Conservation (phyloP, 1,140 invertebrate species). For the Melanaphis sacchari region DNA sequence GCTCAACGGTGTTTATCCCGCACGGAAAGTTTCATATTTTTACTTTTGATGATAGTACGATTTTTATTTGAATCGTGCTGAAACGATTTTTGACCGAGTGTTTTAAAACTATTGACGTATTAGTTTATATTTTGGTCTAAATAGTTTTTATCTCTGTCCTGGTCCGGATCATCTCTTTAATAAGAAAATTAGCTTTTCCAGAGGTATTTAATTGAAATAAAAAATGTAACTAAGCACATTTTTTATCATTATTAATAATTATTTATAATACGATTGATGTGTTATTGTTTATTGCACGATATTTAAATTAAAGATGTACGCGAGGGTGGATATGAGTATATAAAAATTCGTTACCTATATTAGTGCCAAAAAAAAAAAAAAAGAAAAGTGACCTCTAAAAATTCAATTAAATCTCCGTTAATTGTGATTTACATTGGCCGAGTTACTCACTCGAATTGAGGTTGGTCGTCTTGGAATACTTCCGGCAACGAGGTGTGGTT, state of each 20-base stretch:
- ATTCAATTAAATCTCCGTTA: not conserved
- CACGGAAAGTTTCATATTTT: not conserved
- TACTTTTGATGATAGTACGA: not conserved
- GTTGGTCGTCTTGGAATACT: conserved; percentile 22
- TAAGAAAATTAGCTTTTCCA: not conserved
- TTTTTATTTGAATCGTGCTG: not conserved
- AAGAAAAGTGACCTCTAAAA: accelerated
- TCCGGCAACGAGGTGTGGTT: not conserved
- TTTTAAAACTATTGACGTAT: not conserved
- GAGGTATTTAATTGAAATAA: not conserved
- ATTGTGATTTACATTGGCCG: not conserved
- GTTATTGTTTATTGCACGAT: not conserved
- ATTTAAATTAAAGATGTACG: not conserved
- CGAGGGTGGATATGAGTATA: accelerated
- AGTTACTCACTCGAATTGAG: not conserved
- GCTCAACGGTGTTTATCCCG: not conserved
- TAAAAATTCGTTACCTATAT: not conserved
- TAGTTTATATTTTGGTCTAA: not conserved
- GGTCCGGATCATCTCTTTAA: not conserved
- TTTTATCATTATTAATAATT: not conserved
- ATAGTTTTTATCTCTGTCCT: not conserved
- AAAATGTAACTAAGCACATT: not conserved
- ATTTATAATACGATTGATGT: too few species aligned
- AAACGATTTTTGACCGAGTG: accelerated
- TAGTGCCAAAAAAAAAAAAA: not conserved